Base-by-base conservation (phyloP, 2,797 vertebrate species). In the Holocentrus rufus region DNA sequence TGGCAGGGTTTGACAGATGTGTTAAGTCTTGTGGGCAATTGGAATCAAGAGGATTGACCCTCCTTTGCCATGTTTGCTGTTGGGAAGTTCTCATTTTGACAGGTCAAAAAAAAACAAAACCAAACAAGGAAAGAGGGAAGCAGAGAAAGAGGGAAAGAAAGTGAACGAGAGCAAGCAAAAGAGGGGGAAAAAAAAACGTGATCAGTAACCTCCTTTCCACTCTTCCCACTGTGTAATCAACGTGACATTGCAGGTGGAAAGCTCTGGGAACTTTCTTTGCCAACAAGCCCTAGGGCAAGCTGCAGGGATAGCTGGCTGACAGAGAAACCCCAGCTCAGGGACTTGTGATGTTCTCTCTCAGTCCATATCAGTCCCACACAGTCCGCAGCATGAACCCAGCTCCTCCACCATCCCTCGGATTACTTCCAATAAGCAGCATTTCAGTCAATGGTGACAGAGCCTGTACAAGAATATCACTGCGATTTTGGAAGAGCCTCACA, bases 231-330 rank as follows among this genome's bases (percentile, higher is more conserved):
- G 82, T 84, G 81, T 81, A 86, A 89, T 90, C 89, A 90, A 89
- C 66, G 68, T 88, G 89, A 85, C 85, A 83, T 85, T 81, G 84
- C 84, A 91, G 87, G 89, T 89, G 85, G 84, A 87, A 87, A 77
- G 82, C 89, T 79, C 57, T 69, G 77, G 82, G 87, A 89, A 85
- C 64, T 83, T 83, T 79, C 58, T 77, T 65, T 85, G 85, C 85
- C 85, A 88, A 80, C 72, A 69, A 77, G 82, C 86, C 86, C 64
- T 1, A 13, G 75, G 81, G 90, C 23, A 23, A 83, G 87, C 87
- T 72, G 71, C 69, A 42, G 83, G 89, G 83, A 84, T 80, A 39
- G 30, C 79, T 73, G 85, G 84, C 78, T 86, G 88, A 85, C 69
- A 73, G 85, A 83, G 68, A 82, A 76, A 71, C 74, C 65, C 69